A percentile compares a stretch with the other conserved stretches of the same genome.
These are phyloP conservation scores for Steatornis caripensis DNA, from an alignment of 2,113 vertebrate genomes.

Conservation along the genomic window DNA sequence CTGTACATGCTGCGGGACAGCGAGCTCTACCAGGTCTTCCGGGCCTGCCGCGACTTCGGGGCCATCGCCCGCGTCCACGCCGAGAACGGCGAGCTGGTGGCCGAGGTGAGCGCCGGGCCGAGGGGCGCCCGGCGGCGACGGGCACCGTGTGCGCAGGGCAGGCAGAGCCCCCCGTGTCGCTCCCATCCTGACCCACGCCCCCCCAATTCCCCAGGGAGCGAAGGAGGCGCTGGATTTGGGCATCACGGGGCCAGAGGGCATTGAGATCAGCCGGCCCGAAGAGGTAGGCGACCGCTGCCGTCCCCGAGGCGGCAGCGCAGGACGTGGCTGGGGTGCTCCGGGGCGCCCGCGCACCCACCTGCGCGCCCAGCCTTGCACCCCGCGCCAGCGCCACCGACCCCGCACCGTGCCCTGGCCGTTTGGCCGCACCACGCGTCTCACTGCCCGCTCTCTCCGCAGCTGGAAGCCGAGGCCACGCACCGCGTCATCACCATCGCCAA, in stretches of 20 bases:
- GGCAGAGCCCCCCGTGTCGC: not conserved
- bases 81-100: slow-evolving; percentile 95
- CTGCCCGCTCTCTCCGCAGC: slow-evolving; percentile 61
- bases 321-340: rapidly evolving
- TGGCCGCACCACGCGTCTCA: no score
- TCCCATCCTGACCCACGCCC: not conserved
- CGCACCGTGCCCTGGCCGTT: no score
- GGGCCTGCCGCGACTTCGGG: slow-evolving; percentile 90
- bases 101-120: slow-evolving; percentile 83
- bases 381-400: no score
- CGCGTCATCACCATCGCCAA: slow-evolving; percentile 93
- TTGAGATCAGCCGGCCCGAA: slow-evolving; percentile 95
- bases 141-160: no score
- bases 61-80: slow-evolving; percentile 91
- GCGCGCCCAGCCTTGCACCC: no score
- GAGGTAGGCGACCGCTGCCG: slow-evolving; percentile 73
- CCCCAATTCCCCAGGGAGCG: slow-evolving; percentile 77
- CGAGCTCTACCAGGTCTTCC: slow-evolving; percentile 91
- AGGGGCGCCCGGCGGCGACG: no score
- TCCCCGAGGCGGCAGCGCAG: rapidly evolving
- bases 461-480: slow-evolving; percentile 94
- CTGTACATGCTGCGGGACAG: slow-evolving; percentile 93
- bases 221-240: slow-evolving; percentile 92
- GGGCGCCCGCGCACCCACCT: no score
- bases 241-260: slow-evolving; percentile 93